phyloP scores from a whole-genome alignment of 2,113 vertebrate genomes.

The Peucedramus taeniatus region DNA sequence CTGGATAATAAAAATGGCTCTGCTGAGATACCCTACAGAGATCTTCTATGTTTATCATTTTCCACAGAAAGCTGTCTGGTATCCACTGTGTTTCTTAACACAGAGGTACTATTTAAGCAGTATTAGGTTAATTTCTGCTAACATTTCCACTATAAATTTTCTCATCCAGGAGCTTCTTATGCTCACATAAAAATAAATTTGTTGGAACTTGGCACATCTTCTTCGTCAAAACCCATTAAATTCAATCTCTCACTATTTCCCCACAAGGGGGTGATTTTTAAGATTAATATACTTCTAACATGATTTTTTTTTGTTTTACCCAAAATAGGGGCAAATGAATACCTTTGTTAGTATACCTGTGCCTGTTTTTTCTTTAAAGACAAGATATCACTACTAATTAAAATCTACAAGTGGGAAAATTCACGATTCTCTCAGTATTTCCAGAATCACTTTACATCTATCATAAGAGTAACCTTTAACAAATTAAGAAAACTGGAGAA shows the following conservation, averaged over 20 bases:
- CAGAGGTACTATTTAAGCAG: background rate
- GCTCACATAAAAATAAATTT: constrained; percentile 17
- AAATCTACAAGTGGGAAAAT: background rate
- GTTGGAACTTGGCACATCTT: background rate
- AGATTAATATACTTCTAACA: background rate
- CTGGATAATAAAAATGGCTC: background rate
- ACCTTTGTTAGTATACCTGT: background rate
- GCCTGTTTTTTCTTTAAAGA: background rate
- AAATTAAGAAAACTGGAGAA: background rate
- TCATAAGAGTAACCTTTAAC: background rate
- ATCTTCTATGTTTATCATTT: background rate
- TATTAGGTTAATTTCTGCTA: constrained; percentile 28
- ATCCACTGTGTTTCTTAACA: background rate
- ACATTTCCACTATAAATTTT: constrained; percentile 56
- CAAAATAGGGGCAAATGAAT: background rate
- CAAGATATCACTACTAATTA: background rate
- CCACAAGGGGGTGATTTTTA: background rate
- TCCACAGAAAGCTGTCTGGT: constrained; percentile 11
- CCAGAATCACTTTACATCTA: background rate
- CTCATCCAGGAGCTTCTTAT: constrained; percentile 37
- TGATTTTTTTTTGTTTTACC: background rate
- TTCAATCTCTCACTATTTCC: background rate
- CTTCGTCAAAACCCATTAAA: background rate
- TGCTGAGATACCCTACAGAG: background rate
- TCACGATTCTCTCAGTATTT: background rate